Conservation (phyloP, 2,113 vertebrate genomes). For the Tympanuchus pallidicinctus region DNA sequence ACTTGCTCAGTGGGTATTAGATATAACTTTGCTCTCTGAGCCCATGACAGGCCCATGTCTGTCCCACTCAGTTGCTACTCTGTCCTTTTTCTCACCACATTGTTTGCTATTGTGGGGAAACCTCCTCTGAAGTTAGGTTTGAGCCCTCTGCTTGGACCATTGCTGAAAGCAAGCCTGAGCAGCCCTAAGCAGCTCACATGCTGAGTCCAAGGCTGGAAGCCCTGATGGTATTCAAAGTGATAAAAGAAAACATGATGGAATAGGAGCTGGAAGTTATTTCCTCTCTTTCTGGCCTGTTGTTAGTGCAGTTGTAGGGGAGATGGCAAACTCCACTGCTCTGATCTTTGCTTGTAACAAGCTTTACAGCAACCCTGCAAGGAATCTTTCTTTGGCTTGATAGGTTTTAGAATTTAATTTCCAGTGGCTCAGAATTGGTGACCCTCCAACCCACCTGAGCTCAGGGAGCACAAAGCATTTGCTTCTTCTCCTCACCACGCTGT, state of each 20-base stretch:
- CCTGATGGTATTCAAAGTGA: background rate
- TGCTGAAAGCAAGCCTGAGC: background rate
- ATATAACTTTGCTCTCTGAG: background rate
- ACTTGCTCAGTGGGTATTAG: background rate
- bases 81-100: background rate
- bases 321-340: background rate
- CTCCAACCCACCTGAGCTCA: background rate
- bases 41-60: background rate
- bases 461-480: background rate
- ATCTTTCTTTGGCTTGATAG: constrained; percentile 22
- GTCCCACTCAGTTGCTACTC: background rate
- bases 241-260: background rate
- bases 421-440: constrained; percentile 8
- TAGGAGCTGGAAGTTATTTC: background rate
- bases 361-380: background rate
- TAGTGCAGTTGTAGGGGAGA: background rate
- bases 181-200: background rate
- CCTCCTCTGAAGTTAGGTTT: background rate
- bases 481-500: background rate
- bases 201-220: background rate
- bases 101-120: background rate
- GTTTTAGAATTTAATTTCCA: constrained; percentile 38
- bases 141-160: background rate
- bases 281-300: constrained; percentile 18
- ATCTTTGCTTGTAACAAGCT: background rate